phyloP scores from a whole-genome alignment of 2,113 vertebrate species.

The Chamaea fasciata region DNA sequence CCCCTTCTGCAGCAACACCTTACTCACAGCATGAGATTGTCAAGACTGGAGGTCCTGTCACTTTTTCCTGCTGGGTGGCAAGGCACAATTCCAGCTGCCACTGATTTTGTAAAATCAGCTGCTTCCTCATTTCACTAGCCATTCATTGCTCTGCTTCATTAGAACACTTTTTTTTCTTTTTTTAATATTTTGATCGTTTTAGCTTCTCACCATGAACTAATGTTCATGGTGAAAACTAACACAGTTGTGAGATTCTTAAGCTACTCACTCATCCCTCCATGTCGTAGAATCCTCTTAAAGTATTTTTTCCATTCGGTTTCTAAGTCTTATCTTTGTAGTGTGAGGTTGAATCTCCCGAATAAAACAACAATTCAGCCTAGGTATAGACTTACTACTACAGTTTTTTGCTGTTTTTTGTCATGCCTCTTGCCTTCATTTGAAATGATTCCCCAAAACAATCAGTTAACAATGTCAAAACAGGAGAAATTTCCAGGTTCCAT shows the following conservation, averaged over 20 bases:
- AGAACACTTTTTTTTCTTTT: neutral
- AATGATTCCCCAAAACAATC: neutral
- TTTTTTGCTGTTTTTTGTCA: neutral
- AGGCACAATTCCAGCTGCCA: neutral
- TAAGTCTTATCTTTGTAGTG: neutral
- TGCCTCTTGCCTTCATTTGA: neutral
- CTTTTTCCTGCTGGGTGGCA: neutral
- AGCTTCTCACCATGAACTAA: neutral
- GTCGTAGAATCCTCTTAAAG: neutral
- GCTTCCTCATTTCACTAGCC: neutral
- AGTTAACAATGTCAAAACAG: neutral
- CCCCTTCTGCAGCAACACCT: neutral
- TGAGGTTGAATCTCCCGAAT: neutral
- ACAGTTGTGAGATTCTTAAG: neutral
- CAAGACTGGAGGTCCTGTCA: constrained; percentile 1
- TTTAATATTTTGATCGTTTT: neutral
- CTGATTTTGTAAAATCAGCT: neutral
- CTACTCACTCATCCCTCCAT: neutral
- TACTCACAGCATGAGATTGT: neutral
- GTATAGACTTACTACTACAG: neutral
- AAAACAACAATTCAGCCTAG: neutral
- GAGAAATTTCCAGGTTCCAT: neutral
- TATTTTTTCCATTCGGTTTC: neutral
- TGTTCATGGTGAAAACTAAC: neutral
- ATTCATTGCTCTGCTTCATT: neutral